Percentiles rank a stretch among this genome's conserved stretches.
Evolutionary conservation across 1,140 invertebrate genomes (phyloP).

Genomic region (Asbolus verrucosus): DNA sequence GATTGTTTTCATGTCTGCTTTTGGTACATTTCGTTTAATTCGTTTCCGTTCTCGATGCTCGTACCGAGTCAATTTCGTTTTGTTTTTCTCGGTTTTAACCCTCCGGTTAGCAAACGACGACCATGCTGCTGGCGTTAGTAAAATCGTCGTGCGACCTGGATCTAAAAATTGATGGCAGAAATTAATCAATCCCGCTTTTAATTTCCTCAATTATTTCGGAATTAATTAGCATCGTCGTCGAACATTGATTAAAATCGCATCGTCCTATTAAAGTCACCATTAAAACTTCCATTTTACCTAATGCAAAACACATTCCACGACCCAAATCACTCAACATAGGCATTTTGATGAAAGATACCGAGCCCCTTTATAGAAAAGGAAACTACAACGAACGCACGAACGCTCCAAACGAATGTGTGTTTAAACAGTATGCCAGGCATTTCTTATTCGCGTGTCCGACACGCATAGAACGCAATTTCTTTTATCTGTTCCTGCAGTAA

Average conservation of each 20-base stretch:
- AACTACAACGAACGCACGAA: constrained; percentile 12
- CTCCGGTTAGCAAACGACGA: no score
- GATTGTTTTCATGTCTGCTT: no score
- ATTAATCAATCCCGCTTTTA: no score
- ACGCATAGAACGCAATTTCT: constrained; percentile 8
- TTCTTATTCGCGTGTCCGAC: constrained; percentile 21
- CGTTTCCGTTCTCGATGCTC: no score
- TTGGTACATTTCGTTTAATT: no score
- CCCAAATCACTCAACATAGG: constrained; percentile 10
- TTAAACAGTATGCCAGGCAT: constrained; percentile 11
- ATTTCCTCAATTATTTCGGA: not conserved
- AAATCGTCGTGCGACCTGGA: no score
- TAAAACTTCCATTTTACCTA: not conserved
- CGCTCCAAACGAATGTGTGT: constrained; percentile 6
- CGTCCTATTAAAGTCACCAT: no score
- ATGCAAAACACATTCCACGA: constrained; percentile 23
- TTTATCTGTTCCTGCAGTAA: constrained; percentile 20
- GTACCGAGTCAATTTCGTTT: no score
- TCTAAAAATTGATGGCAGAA: no score
- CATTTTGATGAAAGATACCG: constrained; percentile 25
- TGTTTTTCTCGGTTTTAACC: no score
- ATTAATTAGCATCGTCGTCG: constrained; percentile 1
- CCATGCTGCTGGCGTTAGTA: no score
- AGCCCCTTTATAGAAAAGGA: constrained; percentile 19
- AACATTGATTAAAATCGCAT: constrained; percentile 8